Conservation (phyloP, 2,113 vertebrate genomes). For the Aegotheles bennettii region DNA sequence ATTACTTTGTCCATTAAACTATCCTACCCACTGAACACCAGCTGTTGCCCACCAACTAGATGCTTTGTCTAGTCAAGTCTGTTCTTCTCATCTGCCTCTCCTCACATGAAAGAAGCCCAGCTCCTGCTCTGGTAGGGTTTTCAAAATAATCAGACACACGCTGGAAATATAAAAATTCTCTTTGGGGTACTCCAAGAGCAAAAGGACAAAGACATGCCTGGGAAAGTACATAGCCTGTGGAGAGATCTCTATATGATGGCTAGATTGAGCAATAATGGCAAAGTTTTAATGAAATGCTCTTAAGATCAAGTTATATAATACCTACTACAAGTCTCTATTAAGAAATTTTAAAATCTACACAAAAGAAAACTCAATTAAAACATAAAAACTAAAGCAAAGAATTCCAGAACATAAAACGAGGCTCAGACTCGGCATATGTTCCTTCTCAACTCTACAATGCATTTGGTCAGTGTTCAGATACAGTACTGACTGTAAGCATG, state of each 20-base stretch:
- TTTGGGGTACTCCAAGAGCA: neutral
- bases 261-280: conserved; percentile 21
- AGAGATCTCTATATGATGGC: neutral
- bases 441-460: neutral
- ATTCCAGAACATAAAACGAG: neutral
- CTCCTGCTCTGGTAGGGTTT: neutral
- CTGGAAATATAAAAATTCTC: neutral
- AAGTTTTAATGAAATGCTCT: conserved; percentile 1
- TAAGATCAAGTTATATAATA: conserved; percentile 20
- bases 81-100: neutral
- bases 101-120: neutral
- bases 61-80: neutral
- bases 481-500: neutral
- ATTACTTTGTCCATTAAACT: neutral
- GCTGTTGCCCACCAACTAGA: neutral
- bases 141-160: neutral
- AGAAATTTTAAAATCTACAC: neutral
- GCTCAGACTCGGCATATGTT: neutral
- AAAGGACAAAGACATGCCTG: conserved; percentile 46
- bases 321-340: neutral
- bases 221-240: conserved; percentile 41
- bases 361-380: conserved; percentile 24
- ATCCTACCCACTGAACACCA: neutral
- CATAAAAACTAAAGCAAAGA: neutral
- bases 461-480: neutral